Conservation (phyloP, 2,113 vertebrate species). For the Sialia sialis region DNA sequence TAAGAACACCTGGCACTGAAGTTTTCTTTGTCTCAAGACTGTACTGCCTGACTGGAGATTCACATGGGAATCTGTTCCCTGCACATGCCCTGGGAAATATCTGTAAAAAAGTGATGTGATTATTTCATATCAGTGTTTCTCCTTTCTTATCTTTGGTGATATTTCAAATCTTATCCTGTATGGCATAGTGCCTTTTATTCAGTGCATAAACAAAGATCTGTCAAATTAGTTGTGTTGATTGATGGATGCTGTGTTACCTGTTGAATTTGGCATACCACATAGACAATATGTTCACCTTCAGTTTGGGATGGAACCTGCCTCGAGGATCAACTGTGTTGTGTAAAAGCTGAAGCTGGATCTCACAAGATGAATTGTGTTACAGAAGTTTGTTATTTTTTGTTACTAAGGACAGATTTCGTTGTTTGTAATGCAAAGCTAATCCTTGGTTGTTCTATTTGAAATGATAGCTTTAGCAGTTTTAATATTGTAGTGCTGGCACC, state of each 20-base stretch:
- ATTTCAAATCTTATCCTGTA: background rate
- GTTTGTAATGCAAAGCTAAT: background rate
- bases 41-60: background rate
- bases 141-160: background rate
- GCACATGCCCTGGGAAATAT: background rate
- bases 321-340: background rate
- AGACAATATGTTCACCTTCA: background rate
- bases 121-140: background rate
- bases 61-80: accelerated
- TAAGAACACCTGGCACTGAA: background rate
- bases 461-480: background rate
- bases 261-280: background rate
- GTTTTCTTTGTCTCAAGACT: background rate
- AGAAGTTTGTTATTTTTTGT: background rate
- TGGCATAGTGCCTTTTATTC: background rate
- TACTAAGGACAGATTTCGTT: background rate
- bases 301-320: background rate
- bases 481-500: background rate
- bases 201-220: background rate
- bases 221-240: background rate
- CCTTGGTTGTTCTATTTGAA: background rate
- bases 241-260: background rate
- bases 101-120: background rate
- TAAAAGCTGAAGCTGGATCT: background rate
- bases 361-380: background rate